phyloP scores from a whole-genome alignment of 2,797 vertebrate species.

The Microhierax caerulescens region DNA sequence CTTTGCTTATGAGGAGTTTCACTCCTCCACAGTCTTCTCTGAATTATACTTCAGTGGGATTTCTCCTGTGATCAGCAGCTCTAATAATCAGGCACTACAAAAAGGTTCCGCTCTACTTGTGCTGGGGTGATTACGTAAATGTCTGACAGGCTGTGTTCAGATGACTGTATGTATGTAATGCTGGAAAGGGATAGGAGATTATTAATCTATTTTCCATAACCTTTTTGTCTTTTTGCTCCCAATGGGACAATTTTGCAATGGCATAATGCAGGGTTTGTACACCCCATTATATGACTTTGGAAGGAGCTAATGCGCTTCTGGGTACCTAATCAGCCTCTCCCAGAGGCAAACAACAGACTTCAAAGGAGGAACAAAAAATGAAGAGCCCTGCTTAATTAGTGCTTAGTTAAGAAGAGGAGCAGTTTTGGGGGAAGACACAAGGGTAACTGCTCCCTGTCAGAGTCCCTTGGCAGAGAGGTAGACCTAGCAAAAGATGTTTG shows the following conservation, averaged over 20 bases:
- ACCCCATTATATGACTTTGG: not conserved
- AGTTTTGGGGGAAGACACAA: not conserved
- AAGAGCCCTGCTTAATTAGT: conserved; percentile 55
- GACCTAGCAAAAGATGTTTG: not conserved
- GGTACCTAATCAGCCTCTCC: conserved; percentile 45
- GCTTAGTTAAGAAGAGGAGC: not conserved
- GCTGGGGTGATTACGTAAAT: not conserved
- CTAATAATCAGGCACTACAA: not conserved
- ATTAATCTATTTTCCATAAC: conserved; percentile 25
- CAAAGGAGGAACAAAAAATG: conserved; percentile 32
- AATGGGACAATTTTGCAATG: not conserved
- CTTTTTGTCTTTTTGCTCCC: conserved; percentile 8
- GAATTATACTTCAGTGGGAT: not conserved
- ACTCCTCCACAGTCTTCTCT: not conserved
- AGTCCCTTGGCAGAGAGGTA: not conserved
- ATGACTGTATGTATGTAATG: not conserved
- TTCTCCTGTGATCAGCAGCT: not conserved
- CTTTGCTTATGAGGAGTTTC: not conserved
- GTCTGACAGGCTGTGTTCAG: not conserved
- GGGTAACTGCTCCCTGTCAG: not conserved
- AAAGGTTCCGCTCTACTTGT: not conserved
- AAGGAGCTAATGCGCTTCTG: conserved; percentile 23
- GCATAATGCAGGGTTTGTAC: conserved; percentile 13
- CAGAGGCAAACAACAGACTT: conserved; percentile 23
- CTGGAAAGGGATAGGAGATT: not conserved